These are phyloP conservation scores for Atethmia centrago DNA, from an alignment of 2,888 invertebrate species.

Conservation along the genomic window DNA sequence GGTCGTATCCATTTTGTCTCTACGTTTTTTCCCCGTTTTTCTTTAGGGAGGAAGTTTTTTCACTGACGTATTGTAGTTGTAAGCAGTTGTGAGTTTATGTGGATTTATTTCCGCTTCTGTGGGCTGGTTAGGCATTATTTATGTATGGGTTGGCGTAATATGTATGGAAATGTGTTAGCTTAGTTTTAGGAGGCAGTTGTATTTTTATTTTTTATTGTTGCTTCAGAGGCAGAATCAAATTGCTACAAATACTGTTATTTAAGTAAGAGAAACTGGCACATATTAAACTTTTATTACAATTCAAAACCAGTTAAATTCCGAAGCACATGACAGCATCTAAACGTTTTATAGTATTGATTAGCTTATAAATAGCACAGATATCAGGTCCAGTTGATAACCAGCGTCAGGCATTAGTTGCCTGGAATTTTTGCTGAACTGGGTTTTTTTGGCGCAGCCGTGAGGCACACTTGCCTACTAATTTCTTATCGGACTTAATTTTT, in stretches of 20 bases:
- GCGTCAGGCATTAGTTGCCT: too few species aligned
- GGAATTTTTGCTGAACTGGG: too few species aligned
- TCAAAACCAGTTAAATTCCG: background rate
- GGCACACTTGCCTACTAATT: too few species aligned
- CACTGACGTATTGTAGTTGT: slow-evolving; percentile 70
- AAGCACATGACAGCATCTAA: too few species aligned
- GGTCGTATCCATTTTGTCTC: slow-evolving; percentile 77
- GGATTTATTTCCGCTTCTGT: slow-evolving; percentile 67
- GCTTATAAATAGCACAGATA: too few species aligned
- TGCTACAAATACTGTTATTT: background rate
- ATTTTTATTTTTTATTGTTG: background rate
- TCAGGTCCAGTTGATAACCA: too few species aligned
- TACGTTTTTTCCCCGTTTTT: slow-evolving; percentile 66
- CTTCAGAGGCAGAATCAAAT: background rate
- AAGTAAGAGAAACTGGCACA: background rate
- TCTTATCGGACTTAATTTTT: too few species aligned
- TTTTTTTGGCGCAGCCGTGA: too few species aligned
- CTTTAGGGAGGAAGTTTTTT: slow-evolving; percentile 66
- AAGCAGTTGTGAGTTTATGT: slow-evolving; percentile 65
- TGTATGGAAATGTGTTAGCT: slow-evolving; percentile 47
- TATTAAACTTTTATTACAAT: too few species aligned
- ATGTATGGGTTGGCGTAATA: slow-evolving; percentile 45
- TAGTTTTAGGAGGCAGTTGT: slow-evolving; percentile 22
- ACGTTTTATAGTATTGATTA: too few species aligned
- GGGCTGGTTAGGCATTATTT: slow-evolving; percentile 46